phyloP scores from a whole-genome alignment of 2,113 vertebrate species.

The Prunella himalayana region DNA sequence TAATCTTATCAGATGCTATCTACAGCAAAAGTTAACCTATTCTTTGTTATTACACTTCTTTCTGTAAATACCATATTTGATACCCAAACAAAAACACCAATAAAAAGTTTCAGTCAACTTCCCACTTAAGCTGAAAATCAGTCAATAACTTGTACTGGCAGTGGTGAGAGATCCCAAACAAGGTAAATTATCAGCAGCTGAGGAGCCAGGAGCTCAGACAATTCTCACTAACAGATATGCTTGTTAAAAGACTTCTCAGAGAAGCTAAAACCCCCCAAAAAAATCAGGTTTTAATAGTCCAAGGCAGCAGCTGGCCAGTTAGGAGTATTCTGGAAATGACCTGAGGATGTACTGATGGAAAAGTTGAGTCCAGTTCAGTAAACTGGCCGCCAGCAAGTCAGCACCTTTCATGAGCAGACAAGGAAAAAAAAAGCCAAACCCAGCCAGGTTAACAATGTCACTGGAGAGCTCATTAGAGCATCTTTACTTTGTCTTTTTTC shows the following conservation, averaged over 20 bases:
- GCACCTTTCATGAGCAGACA: background rate
- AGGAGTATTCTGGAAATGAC: background rate
- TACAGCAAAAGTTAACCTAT: background rate
- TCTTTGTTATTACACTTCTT: background rate
- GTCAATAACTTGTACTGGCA: background rate
- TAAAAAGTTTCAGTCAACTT: background rate
- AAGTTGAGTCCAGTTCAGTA: background rate
- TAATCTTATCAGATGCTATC: background rate
- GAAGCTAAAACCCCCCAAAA: background rate
- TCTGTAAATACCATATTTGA: background rate
- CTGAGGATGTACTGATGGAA: background rate
- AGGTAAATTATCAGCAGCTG: background rate
- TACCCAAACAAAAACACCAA: background rate
- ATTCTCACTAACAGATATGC: background rate
- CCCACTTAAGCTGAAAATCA: background rate
- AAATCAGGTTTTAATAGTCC: background rate
- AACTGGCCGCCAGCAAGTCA: background rate
- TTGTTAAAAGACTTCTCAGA: background rate
- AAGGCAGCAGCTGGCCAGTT: background rate
- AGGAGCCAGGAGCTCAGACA: background rate
- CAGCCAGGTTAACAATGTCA: background rate
- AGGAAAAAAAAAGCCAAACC: background rate
- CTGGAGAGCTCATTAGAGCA: conserved; percentile 12
- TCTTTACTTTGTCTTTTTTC: background rate
- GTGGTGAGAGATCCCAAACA: background rate